phyloP scores from a whole-genome alignment of 2,888 invertebrate genomes.

The Stenolophus ochropezus region DNA sequence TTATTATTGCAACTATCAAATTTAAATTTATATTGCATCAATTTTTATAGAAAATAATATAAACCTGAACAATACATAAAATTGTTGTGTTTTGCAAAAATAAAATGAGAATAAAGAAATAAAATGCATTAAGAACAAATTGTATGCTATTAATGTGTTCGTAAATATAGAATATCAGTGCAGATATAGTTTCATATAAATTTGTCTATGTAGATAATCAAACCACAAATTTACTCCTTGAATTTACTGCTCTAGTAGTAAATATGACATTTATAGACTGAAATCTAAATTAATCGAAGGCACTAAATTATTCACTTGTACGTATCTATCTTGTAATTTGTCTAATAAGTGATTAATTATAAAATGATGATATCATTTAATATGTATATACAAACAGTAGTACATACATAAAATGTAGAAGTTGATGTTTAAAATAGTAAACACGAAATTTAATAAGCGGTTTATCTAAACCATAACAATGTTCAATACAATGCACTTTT shows the following conservation, averaged over 20 bases:
- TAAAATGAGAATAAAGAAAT: too few species aligned
- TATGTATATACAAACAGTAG: too few species aligned
- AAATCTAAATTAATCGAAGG: not conserved
- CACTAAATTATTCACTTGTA: not conserved
- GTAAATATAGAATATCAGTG: too few species aligned
- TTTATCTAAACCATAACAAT: too few species aligned
- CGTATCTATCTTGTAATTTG: not conserved
- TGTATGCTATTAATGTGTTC: too few species aligned
- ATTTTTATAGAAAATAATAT: not conserved
- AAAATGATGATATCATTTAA: too few species aligned
- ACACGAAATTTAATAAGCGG: too few species aligned
- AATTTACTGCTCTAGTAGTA: not conserved
- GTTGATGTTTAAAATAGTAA: too few species aligned
- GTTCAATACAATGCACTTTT: too few species aligned
- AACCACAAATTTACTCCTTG: not conserved
- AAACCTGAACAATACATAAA: not conserved
- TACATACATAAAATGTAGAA: too few species aligned
- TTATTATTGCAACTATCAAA: slow-evolving; percentile 18
- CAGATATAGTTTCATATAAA: not conserved
- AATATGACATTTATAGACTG: not conserved
- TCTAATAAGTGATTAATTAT: too few species aligned
- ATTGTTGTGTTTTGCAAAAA: not conserved
- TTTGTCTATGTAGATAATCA: not conserved
- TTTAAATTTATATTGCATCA: slow-evolving; percentile 10
- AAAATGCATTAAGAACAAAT: too few species aligned